phyloP scores from a whole-genome alignment of 1,140 invertebrate genomes.

The Cataglyphis hispanica region DNA sequence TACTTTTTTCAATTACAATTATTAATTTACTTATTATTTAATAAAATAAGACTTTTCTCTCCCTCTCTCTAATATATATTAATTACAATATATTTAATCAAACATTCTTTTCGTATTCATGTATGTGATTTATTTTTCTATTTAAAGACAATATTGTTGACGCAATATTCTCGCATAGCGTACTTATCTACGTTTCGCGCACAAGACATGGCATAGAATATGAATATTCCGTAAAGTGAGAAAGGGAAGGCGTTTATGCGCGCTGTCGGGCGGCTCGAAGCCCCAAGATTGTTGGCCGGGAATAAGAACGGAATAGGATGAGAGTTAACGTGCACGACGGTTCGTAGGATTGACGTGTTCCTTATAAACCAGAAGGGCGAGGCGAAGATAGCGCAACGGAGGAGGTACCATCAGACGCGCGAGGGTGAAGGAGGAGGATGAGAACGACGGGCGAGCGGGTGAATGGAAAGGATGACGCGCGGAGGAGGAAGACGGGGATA shows the following conservation, averaged over 20 bases:
- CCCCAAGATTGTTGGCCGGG: slow-evolving; percentile 50
- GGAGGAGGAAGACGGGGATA: slow-evolving; percentile 60
- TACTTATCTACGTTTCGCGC: background rate
- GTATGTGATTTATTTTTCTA: background rate
- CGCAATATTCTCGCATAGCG: slow-evolving; percentile 33
- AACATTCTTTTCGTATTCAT: background rate
- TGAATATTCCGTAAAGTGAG: slow-evolving; percentile 46
- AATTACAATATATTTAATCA: background rate
- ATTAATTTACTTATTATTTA: background rate
- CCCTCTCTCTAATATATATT: too few relatives aligned
- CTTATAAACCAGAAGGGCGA: slow-evolving; percentile 74
- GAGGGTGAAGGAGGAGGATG: slow-evolving; percentile 1
- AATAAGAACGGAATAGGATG: slow-evolving; percentile 68
- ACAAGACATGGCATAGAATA: slow-evolving; percentile 31
- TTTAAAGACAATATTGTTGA: slow-evolving; percentile 10
- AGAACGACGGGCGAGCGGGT: background rate
- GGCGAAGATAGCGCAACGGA: slow-evolving; percentile 43
- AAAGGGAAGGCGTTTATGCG: slow-evolving; percentile 30
- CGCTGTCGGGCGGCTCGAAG: slow-evolving; percentile 4
- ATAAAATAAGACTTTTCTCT: background rate
- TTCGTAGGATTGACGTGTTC: slow-evolving; percentile 78
- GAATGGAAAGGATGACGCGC: slow-evolving; percentile 65
- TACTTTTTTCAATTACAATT: background rate
- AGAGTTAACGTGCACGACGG: slow-evolving; percentile 72
- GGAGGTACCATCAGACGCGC: slow-evolving; percentile 32